Evolutionary conservation across 1,140 invertebrate genomes (phyloP), one percentile per base, ranked within the genome.

Genomic region (Halesus radiatus): DNA sequence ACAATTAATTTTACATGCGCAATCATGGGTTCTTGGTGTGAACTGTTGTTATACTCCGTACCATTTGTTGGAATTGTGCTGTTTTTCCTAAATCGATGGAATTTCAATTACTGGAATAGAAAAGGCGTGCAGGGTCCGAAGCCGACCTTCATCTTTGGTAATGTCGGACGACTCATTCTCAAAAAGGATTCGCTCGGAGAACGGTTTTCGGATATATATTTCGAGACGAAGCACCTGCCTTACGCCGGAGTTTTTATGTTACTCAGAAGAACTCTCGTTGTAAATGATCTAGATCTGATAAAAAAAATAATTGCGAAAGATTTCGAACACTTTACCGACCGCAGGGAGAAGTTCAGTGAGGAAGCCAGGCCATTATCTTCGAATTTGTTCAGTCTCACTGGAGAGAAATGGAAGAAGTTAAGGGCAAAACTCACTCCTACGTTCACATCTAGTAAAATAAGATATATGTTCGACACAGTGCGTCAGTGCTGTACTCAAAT

Each of bases 291-390:
- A 20, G 90, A 92, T 7, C 83, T 94, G 0, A 88, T 93, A 0
- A 93, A 92, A 82, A 85, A 88, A 18, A 88, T 94, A 2, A 77
- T 94, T 22, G 88, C 91, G 3, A 92, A 91, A 82, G 91, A 93
- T 81, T 93, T 92, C 60, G 84, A 87, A 50, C 83, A 87, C 26
- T 93, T 93, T 52, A 80, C 86, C 37, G 89, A 91, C 81, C 89
- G 90, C 5, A 88, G 87, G 0, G 72, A 88, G 0, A 85, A 86
- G 50, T 86, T 88, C 22, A 88, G 90, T 77, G 88, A 88, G 10
- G 84, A 89, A 45, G 85, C 85, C 16, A 88, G 92, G 84, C 91
- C 90, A 0, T 79, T 92, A 0, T 87, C 89, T 10, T 84, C 84
- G 0, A 87, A 88, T 16, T 56, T 91, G 3, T 89, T 91, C 32